Evolutionary conservation across 2,797 vertebrate species (phyloP).

Genomic region (Cuniculus paca): DNA sequence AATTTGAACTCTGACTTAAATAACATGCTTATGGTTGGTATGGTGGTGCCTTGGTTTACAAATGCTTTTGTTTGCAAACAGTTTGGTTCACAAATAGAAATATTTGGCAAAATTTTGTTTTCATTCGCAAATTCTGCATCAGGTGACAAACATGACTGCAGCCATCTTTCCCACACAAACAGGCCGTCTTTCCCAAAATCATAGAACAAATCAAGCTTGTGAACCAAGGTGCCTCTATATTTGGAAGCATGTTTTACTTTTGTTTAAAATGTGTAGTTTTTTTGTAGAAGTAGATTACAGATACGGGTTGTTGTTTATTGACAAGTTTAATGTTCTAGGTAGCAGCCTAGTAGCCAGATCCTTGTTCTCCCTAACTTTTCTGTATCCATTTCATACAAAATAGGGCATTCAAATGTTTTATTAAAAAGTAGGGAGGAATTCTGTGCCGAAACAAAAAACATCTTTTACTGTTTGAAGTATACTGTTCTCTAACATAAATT

Average conservation of each 20-base stretch:
- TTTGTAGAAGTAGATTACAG: neutral
- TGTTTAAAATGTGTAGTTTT: neutral
- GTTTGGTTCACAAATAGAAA: too few relatives aligned
- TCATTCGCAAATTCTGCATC: neutral
- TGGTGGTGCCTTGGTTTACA: neutral
- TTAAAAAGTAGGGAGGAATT: neutral
- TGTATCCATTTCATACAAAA: conserved; percentile 14
- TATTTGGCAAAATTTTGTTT: too few relatives aligned
- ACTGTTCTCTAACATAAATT: neutral
- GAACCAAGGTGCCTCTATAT: neutral
- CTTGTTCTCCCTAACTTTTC: neutral
- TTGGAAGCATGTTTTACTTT: neutral
- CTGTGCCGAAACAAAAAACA: neutral
- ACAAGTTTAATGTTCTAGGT: neutral
- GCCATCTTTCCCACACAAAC: neutral
- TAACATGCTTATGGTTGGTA: neutral
- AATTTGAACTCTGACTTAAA: neutral
- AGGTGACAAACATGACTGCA: neutral
- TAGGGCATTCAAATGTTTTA: conserved; percentile 2
- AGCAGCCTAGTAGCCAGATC: neutral
- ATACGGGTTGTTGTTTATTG: neutral
- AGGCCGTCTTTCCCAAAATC: neutral
- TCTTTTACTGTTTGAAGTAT: neutral
- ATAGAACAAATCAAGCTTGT: neutral
- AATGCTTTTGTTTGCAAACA: neutral